phyloP scores from a whole-genome alignment of 2,113 vertebrate species.

The Smithornis capensis region DNA sequence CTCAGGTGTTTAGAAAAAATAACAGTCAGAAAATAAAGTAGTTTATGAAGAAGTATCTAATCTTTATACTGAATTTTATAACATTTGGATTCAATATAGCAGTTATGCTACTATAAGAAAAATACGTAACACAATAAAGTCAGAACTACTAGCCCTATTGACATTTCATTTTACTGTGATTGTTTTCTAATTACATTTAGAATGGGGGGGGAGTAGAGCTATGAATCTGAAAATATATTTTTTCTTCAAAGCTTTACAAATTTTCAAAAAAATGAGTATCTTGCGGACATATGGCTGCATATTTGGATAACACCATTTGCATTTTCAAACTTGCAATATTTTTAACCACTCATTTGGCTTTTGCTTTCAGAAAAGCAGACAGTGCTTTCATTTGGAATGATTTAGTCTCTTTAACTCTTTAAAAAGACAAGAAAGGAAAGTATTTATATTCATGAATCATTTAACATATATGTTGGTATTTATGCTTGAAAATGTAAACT shows the following conservation, averaged over 20 bases:
- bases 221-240: conserved; percentile 73
- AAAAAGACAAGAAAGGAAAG: conserved; percentile 48
- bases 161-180: conserved; percentile 49
- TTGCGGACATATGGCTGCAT: conserved; percentile 85
- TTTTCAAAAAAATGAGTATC: conserved; percentile 73
- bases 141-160: conserved; percentile 17
- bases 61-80: neutral
- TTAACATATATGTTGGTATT: conserved; percentile 73
- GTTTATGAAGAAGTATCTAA: neutral
- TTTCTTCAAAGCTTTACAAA: conserved; percentile 76
- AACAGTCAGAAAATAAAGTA: conserved; percentile 32
- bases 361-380: conserved; percentile 80
- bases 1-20: conserved; percentile 38
- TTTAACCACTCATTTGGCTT: conserved; percentile 81
- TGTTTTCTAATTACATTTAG: conserved; percentile 39
- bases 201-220: neutral
- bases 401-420: conserved; percentile 76
- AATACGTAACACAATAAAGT: conserved; percentile 28
- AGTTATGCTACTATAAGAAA: conserved; percentile 40
- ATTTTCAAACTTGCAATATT: conserved; percentile 83
- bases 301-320: conserved; percentile 85
- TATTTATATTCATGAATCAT: conserved; percentile 68
- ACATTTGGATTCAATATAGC: conserved; percentile 10
- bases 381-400: conserved; percentile 74
- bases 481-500: conserved; percentile 68